Evolutionary conservation across 2,888 invertebrate genomes (phyloP), one percentile per base, ranked within the genome.

Genomic region (Nemoura dubitans): DNA sequence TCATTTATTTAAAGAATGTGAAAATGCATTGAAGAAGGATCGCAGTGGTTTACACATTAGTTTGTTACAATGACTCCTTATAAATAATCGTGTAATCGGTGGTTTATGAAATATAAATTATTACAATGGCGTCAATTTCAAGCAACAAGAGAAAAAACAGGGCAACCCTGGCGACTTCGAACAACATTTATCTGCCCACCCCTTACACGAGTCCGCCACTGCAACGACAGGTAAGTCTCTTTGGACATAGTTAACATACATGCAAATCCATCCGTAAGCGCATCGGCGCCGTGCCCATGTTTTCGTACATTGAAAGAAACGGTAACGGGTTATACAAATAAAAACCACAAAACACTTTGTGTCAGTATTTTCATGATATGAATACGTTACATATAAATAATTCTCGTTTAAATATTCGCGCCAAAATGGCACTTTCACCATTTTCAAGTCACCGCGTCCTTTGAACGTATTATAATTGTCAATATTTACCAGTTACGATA

Each of bases 121-220:
- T 59, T 27, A 81, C 78, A 80, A 87, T 87, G 86, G 86, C 83
- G 42, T 82, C 87, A 3, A 86, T 87, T 25, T 87, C 86, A 81
- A 76, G 81, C 30, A 78, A 28, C 36, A 83, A 82, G 27, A 83
- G 81, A n/a, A 86, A 42, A 77, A 59, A 83, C 3, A 6, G 85
- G 25, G 29, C 80, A 6, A 80, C 59, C n/a, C 21, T 84, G 27
- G 84, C 86, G 25, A 43, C 84, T 76, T 76, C 85, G 28, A 81
- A 81, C 29, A 83, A 77, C 29, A 43, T 87, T 10, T 87, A 87
- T 78, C 86, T 86, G 21, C 26, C 87, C 0, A 86, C 87, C 14
- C 87, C 87, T 30, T 87, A 83, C 42, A 85, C 85, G 16, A 87
- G 86, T 0, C 87, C 87, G 26, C 87, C 87, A 3, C 77, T 86